A percentile compares a stretch with the other conserved stretches of the same genome.
Evolutionary conservation across 2,888 invertebrate species (phyloP).

Genomic region (Andrena marginata): DNA sequence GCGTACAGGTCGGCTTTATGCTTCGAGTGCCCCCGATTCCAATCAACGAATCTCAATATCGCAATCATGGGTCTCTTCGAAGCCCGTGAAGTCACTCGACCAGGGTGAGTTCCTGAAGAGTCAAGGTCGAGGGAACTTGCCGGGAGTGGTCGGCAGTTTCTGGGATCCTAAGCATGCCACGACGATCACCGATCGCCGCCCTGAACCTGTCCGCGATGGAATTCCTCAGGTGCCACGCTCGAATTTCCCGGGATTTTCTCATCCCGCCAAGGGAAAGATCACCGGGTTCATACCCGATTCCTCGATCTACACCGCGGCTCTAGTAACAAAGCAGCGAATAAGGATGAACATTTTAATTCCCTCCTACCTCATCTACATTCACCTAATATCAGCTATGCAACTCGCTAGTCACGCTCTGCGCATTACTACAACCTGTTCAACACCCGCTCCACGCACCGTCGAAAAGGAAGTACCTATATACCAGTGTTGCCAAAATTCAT

Average conservation of each 20-base stretch:
- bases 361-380: too few relatives aligned
- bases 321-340: too few relatives aligned
- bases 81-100: slow-evolving; percentile 9
- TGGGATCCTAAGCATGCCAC: slow-evolving; percentile 57
- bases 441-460: too few relatives aligned
- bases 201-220: slow-evolving; percentile 53
- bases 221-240: slow-evolving; percentile 51
- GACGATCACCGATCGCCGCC: slow-evolving; percentile 42
- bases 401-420: too few relatives aligned
- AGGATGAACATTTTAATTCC: too few relatives aligned
- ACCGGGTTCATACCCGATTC: neutral
- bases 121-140: slow-evolving; percentile 60
- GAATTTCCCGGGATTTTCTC: slow-evolving; percentile 64
- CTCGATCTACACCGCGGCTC: neutral
- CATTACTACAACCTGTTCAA: too few relatives aligned
- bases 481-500: too few relatives aligned
- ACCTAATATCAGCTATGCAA: too few relatives aligned
- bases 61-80: slow-evolving; percentile 22
- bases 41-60: slow-evolving; percentile 49
- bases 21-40: slow-evolving; percentile 15
- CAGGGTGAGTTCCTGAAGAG: slow-evolving; percentile 55
- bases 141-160: slow-evolving; percentile 47
- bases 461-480: too few relatives aligned
- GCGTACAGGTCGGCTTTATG: slow-evolving; percentile 21
- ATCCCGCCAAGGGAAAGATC: slow-evolving; percentile 25